Evolutionary conservation across 92 coral and sea anemone genomes (phyloP), one percentile per base, ranked within the genome.

Genomic region (Bergia puertoricense): DNA sequence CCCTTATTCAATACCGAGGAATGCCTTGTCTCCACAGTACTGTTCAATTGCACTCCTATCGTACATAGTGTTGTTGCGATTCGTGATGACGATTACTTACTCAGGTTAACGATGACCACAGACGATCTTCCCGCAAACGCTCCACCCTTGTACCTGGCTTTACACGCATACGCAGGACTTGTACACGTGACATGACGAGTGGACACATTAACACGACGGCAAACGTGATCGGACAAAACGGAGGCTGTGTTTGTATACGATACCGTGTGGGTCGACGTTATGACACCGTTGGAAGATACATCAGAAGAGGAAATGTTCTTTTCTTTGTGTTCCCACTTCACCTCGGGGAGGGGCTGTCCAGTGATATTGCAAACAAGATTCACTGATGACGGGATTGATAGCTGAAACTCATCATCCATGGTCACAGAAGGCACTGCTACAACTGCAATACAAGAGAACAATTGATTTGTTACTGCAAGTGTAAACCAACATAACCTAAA

Each of bases 261-360:
- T 23, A 62, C 69, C 8, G n/a, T 62, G 69, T 62, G 69, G 18
- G 69, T 62, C 69, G 69, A 62, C n/a, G 69, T 62, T 62, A 62
- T 62, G n/a, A 62, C 69, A 7, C 69, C 69, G 2, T 62, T 62
- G 8, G 69, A 62, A 20, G 69, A 6, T 62, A 22, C 69, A 3
- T 62, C 6, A 0, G 62, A 0, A 77, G 81, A 4, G 37, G 81
- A 20, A 46, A 77, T 43, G 3, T 14, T 77, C 62, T 77, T 77
- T 44, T 62, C 81, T 16, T 44, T 77, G 39, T 77, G 81, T n/a
- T 6, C 50, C 81, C 81, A 77, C 22, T 77, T 20, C 14, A 77
- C 37, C 16, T 77, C 62, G 18, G 57, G 81, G 4, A 14, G 1
- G 11, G 54, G 81, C 14, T 77, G 78, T 74, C 78, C 78, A 11